A percentile compares a stretch with the other conserved stretches of the same genome.
Conservation (phyloP, 2,888 invertebrate species). For the Vandiemenella viatica region DNA sequence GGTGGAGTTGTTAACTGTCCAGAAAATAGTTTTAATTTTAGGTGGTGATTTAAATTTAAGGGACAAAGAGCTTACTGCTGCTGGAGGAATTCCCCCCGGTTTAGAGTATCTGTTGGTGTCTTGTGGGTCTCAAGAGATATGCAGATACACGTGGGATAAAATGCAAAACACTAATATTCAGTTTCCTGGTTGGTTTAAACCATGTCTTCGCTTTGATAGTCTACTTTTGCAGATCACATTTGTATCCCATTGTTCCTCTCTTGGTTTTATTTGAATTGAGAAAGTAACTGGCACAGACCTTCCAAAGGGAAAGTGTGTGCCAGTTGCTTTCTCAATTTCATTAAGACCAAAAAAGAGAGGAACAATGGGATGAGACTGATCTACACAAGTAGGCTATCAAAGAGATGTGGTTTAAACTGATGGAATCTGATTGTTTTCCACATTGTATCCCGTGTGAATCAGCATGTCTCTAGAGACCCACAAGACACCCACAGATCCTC, state of each 20-base stretch:
- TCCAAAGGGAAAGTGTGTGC: slow-evolving; percentile 38
- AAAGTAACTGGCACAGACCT: slow-evolving; percentile 31
- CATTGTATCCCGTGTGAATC: slow-evolving; percentile 41
- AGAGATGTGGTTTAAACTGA: slow-evolving; percentile 31
- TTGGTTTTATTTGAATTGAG: slow-evolving; percentile 36
- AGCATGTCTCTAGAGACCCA: slow-evolving; percentile 33
- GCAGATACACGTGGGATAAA: slow-evolving; percentile 40
- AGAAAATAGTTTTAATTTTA: no score
- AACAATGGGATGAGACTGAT: slow-evolving; percentile 22
- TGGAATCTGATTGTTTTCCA: slow-evolving; percentile 43
- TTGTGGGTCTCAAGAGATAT: slow-evolving; percentile 34
- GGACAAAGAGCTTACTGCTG: slow-evolving; percentile 25
- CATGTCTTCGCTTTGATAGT: slow-evolving; percentile 37
- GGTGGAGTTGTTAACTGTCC: no score
- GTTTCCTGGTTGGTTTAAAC: slow-evolving; percentile 25
- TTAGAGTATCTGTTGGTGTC: slow-evolving; percentile 36
- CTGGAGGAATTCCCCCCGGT: slow-evolving; percentile 28
- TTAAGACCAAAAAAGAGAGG: slow-evolving; percentile 35
- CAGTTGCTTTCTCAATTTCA: slow-evolving; percentile 32
- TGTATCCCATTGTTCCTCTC: no score
- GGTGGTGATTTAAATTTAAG: no score
- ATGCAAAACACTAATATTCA: slow-evolving; percentile 37
- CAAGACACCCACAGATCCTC: slow-evolving; percentile 37
- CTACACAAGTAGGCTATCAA: slow-evolving; percentile 35
- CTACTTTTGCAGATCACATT: slow-evolving; percentile 30